These are phyloP conservation scores for Lasioglossum lativentre DNA, from an alignment of 2,888 invertebrate species.

Conservation along the genomic window DNA sequence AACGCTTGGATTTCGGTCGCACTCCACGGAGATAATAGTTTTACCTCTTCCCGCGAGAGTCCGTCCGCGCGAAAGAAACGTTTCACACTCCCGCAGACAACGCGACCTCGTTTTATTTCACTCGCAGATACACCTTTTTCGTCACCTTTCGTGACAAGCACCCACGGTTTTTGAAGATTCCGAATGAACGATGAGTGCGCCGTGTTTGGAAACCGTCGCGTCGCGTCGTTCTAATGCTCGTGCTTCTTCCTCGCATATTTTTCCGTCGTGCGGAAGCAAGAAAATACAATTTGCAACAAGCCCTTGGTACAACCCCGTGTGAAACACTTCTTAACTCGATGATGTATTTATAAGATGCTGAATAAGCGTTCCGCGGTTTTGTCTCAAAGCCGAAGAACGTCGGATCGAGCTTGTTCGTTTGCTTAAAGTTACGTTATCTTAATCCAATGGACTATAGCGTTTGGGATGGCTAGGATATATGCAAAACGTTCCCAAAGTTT, in stretches of 20 bases:
- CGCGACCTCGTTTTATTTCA: conserved; percentile 9
- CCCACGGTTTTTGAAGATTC: not conserved
- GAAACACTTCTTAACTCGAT: too few relatives aligned
- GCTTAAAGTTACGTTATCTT: too few relatives aligned
- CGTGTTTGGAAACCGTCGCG: not conserved
- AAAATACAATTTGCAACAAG: not conserved
- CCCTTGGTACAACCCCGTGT: too few relatives aligned
- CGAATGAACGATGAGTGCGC: not conserved
- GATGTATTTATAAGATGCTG: not conserved
- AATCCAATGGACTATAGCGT: too few relatives aligned
- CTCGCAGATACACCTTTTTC: not conserved
- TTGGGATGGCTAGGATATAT: too few relatives aligned
- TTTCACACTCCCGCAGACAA: conserved; percentile 25
- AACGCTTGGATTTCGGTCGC: conserved; percentile 34
- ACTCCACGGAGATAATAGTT: conserved; percentile 42
- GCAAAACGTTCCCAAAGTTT: too few relatives aligned
- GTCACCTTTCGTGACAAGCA: not conserved
- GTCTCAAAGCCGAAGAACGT: not conserved
- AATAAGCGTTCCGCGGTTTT: not conserved
- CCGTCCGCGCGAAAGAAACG: conserved; percentile 34
- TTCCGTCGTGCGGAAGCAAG: not conserved
- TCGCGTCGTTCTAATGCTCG: not conserved
- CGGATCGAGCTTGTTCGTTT: too few relatives aligned
- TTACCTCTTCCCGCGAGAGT: not conserved
- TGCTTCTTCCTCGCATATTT: not conserved